These are phyloP conservation scores for Dione vanillae DNA, from an alignment of 2,888 invertebrate genomes.

Conservation along the genomic window DNA sequence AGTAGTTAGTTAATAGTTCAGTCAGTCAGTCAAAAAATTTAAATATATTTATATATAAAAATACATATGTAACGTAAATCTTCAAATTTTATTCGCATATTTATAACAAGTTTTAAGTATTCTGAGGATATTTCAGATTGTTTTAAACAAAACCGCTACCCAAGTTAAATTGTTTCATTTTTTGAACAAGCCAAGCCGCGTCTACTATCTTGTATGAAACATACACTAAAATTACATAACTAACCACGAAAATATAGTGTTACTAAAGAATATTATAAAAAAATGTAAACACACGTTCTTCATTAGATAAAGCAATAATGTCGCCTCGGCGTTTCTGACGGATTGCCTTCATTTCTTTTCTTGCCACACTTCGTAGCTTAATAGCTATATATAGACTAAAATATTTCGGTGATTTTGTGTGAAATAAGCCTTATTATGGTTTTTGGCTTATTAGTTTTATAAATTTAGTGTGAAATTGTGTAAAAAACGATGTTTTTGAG, in stretches of 20 bases:
- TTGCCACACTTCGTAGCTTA: not conserved
- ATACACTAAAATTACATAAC: not conserved
- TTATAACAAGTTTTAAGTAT: no score
- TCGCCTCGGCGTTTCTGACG: conserved; percentile 20
- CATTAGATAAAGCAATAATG: conserved; percentile 16
- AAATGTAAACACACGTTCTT: conserved; percentile 17
- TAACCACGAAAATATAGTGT: not conserved
- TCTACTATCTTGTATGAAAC: not conserved
- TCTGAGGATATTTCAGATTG: no score
- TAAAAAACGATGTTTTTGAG: not conserved
- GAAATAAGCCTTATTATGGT: not conserved
- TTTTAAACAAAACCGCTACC: no score
- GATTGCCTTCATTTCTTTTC: conserved; percentile 15
- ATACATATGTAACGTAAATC: no score
- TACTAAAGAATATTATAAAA: conserved; percentile 14
- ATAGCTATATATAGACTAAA: no score
- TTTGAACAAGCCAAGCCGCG: not conserved
- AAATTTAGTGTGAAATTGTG: not conserved
- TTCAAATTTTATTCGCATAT: no score
- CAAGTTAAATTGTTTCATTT: not conserved
- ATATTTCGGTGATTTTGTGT: no score
- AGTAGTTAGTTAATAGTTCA: no score
- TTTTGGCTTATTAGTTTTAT: not conserved
- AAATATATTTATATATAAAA: no score
- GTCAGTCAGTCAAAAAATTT: no score